Base-by-base conservation (phyloP, 1,140 invertebrate species). In the Maconellicoccus hirsutus region DNA sequence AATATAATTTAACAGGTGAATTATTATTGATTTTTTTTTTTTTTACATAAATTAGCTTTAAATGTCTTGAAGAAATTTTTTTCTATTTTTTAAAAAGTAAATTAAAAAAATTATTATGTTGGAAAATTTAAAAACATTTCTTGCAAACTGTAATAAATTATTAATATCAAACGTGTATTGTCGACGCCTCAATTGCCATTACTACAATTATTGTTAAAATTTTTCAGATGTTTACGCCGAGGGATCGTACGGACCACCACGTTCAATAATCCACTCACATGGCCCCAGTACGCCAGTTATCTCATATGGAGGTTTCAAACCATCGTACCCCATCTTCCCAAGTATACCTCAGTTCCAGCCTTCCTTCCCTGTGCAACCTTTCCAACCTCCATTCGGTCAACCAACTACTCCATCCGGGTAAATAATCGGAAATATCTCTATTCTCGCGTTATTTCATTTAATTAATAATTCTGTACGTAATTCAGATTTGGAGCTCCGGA, bases 401-500 rank as follows among this genome's bases (percentile, higher is more conserved):
- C 61, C 61, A 10, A 16, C 4, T 23, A 66, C 42, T 16, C 42
- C 25, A 66, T 23, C 61, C 16, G 21, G 7, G 21, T 22, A 66
- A 66, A 23, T 66, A 66, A 38, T 14, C 33, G 33, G 14, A 38
- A 14, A 7, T 38, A 38, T 38, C 33, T 38, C 14, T 38, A 14
- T 14, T 14, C 6, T 38, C n/a, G n/a, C n/a, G n/a, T n/a, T n/a
- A 33, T 33, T 33, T 33, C 12, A 33, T 59, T n/a, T 19, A 42
- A 4, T 59, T 59, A 16, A 59, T 19, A 7, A 4, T 16, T 59
- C 29, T 33, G 3, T 70, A 27, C n/a, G n/a, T n/a, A n/a, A n/a
- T n/a, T 8, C 22, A 72, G 72, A 26, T 63, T 72, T 1, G 72
- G 72, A 10, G 70, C 71, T 7, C 72, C 72, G 16, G 39, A 59